These are phyloP conservation scores for Magallana angulata DNA, from an alignment of 1,140 invertebrate species.

Conservation along the genomic window DNA sequence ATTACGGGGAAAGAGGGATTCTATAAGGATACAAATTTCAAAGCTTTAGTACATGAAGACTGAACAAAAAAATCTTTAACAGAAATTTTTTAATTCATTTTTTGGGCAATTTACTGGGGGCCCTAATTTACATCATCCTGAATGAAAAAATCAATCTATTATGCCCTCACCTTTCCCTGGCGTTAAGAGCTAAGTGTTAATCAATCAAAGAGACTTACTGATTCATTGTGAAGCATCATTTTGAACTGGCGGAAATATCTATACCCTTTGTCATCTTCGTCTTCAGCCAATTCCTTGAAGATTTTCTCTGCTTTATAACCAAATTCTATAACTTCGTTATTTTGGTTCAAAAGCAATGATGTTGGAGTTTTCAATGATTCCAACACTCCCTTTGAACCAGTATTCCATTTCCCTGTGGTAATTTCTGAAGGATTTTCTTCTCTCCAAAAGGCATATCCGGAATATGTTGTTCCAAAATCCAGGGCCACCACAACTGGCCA, in stretches of 20 bases:
- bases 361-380: constrained; percentile 83
- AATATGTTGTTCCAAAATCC: constrained; percentile 84
- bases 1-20: not conserved
- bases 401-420: not conserved
- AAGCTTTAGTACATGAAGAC: too few relatives aligned
- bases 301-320: constrained; percentile 81
- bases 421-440: constrained; percentile 3
- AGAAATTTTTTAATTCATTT: too few relatives aligned
- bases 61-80: too few relatives aligned
- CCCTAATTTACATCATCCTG: too few relatives aligned
- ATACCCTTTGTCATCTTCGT: constrained; percentile 79
- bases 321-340: constrained; percentile 82
- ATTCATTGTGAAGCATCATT: constrained; percentile 82
- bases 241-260: constrained; percentile 84
- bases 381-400: not conserved
- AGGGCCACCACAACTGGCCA: constrained; percentile 79
- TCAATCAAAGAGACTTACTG: constrained; percentile 70
- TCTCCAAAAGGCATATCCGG: constrained; percentile 80
- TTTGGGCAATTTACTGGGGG: too few relatives aligned
- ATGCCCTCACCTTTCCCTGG: too few relatives aligned
- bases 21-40: not conserved
- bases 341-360: constrained; percentile 80
- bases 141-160: too few relatives aligned
- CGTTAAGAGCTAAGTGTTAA: too few relatives aligned
- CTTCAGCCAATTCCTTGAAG: constrained; percentile 81